These are phyloP conservation scores for Nibea coibor DNA, from an alignment of 2,113 vertebrate genomes.

Conservation along the genomic window DNA sequence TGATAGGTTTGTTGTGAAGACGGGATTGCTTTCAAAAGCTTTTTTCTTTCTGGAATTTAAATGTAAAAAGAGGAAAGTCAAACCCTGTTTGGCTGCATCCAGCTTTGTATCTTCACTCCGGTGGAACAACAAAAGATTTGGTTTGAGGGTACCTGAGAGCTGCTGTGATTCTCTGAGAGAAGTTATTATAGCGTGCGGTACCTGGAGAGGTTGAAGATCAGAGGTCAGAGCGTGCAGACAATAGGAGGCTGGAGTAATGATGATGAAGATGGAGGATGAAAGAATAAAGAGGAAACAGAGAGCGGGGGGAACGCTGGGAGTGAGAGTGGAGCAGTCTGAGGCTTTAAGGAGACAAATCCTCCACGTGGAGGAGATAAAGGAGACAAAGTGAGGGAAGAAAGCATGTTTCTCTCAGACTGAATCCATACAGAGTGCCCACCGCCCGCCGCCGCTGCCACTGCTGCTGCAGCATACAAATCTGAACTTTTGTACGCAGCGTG, in stretches of 20 bases:
- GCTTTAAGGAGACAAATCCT: slow-evolving; percentile 42
- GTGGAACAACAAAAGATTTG: neutral
- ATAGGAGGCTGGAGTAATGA: neutral
- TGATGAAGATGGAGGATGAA: slow-evolving; percentile 18
- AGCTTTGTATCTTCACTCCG: neutral
- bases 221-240: neutral
- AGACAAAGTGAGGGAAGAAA: slow-evolving; percentile 17
- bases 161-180: neutral
- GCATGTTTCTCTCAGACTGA: slow-evolving; percentile 14
- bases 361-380: slow-evolving; percentile 36
- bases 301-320: neutral
- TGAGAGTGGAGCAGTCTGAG: slow-evolving; percentile 12
- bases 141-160: neutral
- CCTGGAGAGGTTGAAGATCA: slow-evolving; percentile 2
- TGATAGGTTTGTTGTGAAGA: slow-evolving; percentile 29
- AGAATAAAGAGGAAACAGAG: neutral
- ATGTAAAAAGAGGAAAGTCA: neutral
- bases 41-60: slow-evolving; percentile 18
- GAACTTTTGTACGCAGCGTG: neutral
- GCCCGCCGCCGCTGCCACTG: neutral
- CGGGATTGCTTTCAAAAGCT: slow-evolving; percentile 17
- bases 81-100: neutral
- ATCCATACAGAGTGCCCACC: neutral
- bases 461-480: neutral
- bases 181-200: neutral